Percentiles rank a stretch among this genome's conserved stretches.
Evolutionary conservation across 2,888 invertebrate genomes (phyloP).

Genomic region (Temnothorax rugatulus): DNA sequence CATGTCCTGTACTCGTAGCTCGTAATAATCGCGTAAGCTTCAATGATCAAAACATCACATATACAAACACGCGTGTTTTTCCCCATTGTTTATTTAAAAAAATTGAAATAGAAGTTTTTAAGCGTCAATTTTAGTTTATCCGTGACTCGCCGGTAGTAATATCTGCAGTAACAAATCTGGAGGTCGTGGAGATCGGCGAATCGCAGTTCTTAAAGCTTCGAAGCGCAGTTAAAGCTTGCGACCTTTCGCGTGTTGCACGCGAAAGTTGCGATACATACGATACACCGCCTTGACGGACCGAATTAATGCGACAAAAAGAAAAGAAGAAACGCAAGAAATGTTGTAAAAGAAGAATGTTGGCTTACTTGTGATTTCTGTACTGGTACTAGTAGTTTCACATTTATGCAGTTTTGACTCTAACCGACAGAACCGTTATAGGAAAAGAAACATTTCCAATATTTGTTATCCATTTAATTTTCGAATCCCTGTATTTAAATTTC

Average conservation of each 20-base stretch:
- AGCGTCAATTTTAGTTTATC: slow-evolving; percentile 4
- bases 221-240: slow-evolving; percentile 36
- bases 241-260: slow-evolving; percentile 53
- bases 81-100: background rate
- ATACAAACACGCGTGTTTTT: background rate
- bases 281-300: slow-evolving; percentile 40
- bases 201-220: slow-evolving; percentile 13
- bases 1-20: background rate
- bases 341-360: background rate
- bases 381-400: background rate
- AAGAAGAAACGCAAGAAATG: background rate
- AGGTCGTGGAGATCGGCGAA: slow-evolving; percentile 29
- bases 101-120: background rate
- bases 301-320: slow-evolving; percentile 47
- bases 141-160: background rate
- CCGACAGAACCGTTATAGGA: background rate
- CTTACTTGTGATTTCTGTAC: slow-evolving; percentile 10
- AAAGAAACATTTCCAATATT: background rate
- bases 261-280: slow-evolving; percentile 30
- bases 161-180: slow-evolving; percentile 30
- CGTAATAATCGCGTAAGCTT: background rate
- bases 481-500: background rate
- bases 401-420: slow-evolving; percentile 1
- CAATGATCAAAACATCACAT: background rate
- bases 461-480: slow-evolving; percentile 14